phyloP scores from a whole-genome alignment of 2,888 invertebrate species.

The Myopa testacea region DNA sequence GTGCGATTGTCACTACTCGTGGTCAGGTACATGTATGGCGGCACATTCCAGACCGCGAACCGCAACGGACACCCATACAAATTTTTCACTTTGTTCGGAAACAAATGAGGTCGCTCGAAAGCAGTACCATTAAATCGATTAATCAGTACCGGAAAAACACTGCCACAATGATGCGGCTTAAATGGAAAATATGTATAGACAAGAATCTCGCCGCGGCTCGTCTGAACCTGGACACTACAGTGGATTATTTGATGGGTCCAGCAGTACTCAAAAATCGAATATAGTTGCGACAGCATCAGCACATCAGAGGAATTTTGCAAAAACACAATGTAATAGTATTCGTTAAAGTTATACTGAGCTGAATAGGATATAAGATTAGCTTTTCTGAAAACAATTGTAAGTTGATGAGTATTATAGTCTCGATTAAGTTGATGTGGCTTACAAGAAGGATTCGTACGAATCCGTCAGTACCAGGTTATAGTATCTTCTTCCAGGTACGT shows the following conservation, averaged over 20 bases:
- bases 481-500: constrained; percentile 29
- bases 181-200: constrained; percentile 60
- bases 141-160: constrained; percentile 45
- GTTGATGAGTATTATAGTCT: too few relatives aligned
- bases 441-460: constrained; percentile 48
- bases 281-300: constrained; percentile 51
- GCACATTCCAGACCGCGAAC: constrained; percentile 43
- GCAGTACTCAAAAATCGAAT: constrained; percentile 57
- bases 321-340: constrained; percentile 58
- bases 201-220: constrained; percentile 51
- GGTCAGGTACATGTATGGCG: constrained; percentile 41
- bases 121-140: constrained; percentile 50
- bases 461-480: constrained; percentile 46
- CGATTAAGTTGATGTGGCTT: constrained; percentile 31
- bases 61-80: constrained; percentile 49
- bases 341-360: constrained; percentile 54
- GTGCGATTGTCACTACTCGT: neutral
- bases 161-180: constrained; percentile 47
- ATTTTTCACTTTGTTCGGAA: constrained; percentile 55
- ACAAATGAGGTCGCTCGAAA: constrained; percentile 50
- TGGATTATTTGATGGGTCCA: constrained; percentile 58
- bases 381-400: constrained; percentile 44
- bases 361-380: constrained; percentile 53
- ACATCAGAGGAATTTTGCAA: constrained; percentile 52
- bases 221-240: constrained; percentile 59